Evolutionary conservation across 2,797 vertebrate genomes (phyloP).

Genomic region (Rhinichthys osculus): DNA sequence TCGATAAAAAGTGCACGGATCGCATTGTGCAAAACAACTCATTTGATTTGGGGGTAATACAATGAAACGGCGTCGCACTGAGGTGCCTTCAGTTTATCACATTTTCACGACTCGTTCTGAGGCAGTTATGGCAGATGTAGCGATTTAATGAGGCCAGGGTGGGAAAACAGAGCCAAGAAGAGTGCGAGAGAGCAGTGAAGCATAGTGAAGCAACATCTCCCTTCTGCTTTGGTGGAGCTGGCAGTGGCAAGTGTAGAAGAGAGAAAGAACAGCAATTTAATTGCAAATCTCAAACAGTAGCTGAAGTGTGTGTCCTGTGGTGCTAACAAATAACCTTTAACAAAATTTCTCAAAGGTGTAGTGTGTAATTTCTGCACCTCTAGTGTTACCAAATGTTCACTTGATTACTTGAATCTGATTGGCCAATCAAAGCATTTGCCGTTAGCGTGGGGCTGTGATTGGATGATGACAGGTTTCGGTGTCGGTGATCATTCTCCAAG

Average conservation of each 20-base stretch:
- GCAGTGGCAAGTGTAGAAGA: background rate
- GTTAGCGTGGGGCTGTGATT: no score
- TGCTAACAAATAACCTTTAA: background rate
- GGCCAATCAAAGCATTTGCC: background rate
- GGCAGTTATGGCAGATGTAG: constrained; percentile 23
- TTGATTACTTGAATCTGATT: background rate
- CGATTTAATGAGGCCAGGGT: constrained; percentile 22
- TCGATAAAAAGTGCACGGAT: background rate
- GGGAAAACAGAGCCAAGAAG: constrained; percentile 57
- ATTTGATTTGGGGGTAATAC: constrained; percentile 4
- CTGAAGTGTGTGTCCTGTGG: constrained; percentile 1
- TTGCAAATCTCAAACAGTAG: background rate
- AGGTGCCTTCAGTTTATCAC: constrained; percentile 22
- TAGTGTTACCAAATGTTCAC: background rate
- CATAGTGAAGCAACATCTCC: constrained; percentile 11
- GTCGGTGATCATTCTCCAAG: no score
- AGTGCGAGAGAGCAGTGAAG: constrained; percentile 60
- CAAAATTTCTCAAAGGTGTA: background rate
- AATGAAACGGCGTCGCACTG: constrained; percentile 14
- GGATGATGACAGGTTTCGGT: no score
- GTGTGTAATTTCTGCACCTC: background rate
- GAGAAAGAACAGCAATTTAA: background rate
- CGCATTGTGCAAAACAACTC: background rate
- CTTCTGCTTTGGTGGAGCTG: constrained; percentile 17
- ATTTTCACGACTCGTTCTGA: constrained; percentile 15